Evolutionary conservation across 2,888 invertebrate genomes (phyloP).

Genomic region (Globia sparganii): DNA sequence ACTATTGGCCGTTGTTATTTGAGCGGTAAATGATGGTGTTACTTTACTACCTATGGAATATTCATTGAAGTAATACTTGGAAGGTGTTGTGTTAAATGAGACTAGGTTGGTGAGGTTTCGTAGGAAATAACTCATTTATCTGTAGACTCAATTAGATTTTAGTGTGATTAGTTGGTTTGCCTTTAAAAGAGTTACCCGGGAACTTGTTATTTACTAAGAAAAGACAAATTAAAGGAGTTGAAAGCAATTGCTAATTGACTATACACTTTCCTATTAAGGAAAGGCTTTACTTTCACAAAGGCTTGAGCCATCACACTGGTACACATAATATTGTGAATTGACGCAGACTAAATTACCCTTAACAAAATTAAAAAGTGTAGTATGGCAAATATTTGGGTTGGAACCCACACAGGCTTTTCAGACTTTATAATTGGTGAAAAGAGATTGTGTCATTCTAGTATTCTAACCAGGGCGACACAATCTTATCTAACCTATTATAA

Average conservation of each 20-base stretch:
- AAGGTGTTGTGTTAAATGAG: background rate
- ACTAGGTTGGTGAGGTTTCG: background rate
- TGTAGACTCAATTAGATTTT: background rate
- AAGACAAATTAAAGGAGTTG: background rate
- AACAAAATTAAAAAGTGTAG: too few species aligned
- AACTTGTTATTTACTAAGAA: background rate
- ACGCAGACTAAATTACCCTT: background rate
- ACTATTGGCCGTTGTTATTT: constrained; percentile 53
- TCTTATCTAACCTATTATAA: background rate
- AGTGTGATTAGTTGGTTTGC: constrained; percentile 9
- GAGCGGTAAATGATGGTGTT: constrained; percentile 52
- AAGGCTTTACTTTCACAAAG: background rate
- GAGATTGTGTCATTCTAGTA: background rate
- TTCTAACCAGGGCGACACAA: background rate
- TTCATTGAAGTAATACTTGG: constrained; percentile 1
- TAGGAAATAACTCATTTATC: constrained; percentile 9
- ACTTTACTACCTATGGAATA: constrained; percentile 17
- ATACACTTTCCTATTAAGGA: background rate
- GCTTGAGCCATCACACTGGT: background rate
- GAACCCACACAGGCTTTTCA: background rate
- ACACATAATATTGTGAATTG: background rate
- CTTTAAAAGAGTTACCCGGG: background rate
- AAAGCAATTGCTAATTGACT: background rate
- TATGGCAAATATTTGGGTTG: background rate
- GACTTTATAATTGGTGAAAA: background rate